Evolutionary conservation across 2,888 invertebrate genomes (phyloP).

Genomic region (Meandrusa payeni): DNA sequence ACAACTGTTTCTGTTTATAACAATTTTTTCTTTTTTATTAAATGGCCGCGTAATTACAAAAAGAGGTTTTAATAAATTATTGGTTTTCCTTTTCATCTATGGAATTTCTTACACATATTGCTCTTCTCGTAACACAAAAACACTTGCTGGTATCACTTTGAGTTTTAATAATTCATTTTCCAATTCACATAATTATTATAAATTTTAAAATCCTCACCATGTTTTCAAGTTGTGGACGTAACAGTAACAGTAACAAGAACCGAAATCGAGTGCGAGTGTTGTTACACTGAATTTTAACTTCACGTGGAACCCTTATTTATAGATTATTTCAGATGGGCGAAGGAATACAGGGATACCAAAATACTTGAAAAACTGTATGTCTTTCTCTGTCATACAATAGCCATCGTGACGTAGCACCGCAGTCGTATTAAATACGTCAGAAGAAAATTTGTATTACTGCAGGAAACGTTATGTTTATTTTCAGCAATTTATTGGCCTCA

Average conservation of each 20-base stretch:
- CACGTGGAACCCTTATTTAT: conserved; percentile 74
- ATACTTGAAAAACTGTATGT: conserved; percentile 71
- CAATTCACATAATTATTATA: neutral
- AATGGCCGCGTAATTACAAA: too few species aligned
- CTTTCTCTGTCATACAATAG: conserved; percentile 42
- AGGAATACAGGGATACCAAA: conserved; percentile 67
- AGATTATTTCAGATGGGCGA: conserved; percentile 53
- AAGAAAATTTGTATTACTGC: conserved; percentile 44
- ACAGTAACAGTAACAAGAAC: conserved; percentile 75
- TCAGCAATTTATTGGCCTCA: conserved; percentile 41
- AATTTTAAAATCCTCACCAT: conserved; percentile 59
- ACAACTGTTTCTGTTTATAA: neutral
- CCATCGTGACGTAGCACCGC: conserved; percentile 30
- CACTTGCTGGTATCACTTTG: conserved; percentile 31
- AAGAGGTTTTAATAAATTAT: too few species aligned
- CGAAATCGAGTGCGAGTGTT: conserved; percentile 78
- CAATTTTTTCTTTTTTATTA: too few species aligned
- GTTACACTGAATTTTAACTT: conserved; percentile 73
- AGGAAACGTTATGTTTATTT: conserved; percentile 46
- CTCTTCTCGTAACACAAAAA: conserved; percentile 24
- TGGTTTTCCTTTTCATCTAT: too few species aligned
- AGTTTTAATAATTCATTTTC: conserved; percentile 13
- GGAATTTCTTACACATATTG: conserved; percentile 18
- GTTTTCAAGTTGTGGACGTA: conserved; percentile 54
- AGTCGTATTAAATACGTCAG: conserved; percentile 42